Evolutionary conservation across 2,113 vertebrate species (phyloP).

Genomic region (Barnardius zonarius): DNA sequence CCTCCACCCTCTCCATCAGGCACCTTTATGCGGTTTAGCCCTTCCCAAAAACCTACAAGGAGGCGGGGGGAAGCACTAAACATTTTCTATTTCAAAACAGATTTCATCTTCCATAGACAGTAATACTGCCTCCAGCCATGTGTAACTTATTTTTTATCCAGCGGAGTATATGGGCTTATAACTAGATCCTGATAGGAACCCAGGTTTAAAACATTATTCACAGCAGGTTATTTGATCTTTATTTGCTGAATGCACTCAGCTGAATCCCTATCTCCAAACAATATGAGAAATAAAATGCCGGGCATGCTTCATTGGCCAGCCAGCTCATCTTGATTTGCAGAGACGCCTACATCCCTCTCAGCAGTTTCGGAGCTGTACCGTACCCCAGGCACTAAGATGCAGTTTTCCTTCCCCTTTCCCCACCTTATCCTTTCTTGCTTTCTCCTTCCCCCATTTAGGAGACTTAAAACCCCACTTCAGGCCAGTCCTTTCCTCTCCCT

Average conservation of each 20-base stretch:
- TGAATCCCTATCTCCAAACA: constrained; percentile 78
- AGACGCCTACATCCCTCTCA: constrained; percentile 67
- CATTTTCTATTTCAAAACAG: constrained; percentile 70
- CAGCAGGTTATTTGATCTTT: constrained; percentile 79
- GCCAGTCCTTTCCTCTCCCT: neutral
- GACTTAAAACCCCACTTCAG: neutral
- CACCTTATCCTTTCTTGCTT: neutral
- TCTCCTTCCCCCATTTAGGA: neutral
- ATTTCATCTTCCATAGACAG: constrained; percentile 72
- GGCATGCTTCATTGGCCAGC: constrained; percentile 73
- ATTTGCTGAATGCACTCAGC: constrained; percentile 79
- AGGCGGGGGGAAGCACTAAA: constrained; percentile 11
- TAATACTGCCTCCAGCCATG: constrained; percentile 68
- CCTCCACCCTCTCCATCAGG: neutral
- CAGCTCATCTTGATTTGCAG: constrained; percentile 71
- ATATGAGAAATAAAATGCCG: constrained; percentile 74
- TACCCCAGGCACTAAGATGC: constrained; percentile 12
- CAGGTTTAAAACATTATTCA: constrained; percentile 81
- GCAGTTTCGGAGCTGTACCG: constrained; percentile 19
- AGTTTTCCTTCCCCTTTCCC: neutral
- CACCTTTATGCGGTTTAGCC: constrained; percentile 34
- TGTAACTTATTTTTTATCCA: constrained; percentile 77
- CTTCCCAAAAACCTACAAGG: constrained; percentile 35
- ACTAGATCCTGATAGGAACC: constrained; percentile 77
- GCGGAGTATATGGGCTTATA: constrained; percentile 76